phyloP scores from a whole-genome alignment of 2,888 invertebrate species.

The Altica lythri region DNA sequence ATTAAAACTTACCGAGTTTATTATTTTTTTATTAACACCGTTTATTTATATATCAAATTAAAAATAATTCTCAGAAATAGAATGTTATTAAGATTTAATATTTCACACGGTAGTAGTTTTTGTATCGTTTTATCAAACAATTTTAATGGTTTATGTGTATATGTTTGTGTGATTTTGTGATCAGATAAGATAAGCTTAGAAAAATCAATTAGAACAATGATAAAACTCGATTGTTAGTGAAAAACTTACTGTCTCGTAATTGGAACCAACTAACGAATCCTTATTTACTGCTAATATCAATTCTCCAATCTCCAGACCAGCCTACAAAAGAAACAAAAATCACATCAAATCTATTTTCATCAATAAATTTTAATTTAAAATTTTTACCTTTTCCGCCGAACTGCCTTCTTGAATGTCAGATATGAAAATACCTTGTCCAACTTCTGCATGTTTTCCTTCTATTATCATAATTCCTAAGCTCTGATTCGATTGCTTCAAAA shows the following conservation, averaged over 20 bases:
- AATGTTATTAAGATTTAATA: no score
- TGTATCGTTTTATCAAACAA: no score
- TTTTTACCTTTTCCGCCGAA: conserved; percentile 77
- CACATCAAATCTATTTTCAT: conserved; percentile 17
- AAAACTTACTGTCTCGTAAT: conserved; percentile 78
- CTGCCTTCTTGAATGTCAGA: conserved; percentile 92
- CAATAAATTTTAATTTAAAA: not conserved
- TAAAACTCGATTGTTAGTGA: no score
- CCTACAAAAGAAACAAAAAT: conserved; percentile 62
- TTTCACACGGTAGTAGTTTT: no score
- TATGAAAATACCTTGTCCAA: conserved; percentile 90
- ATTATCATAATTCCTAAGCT: conserved; percentile 94
- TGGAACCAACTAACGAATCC: conserved; percentile 84
- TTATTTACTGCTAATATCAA: conserved; percentile 96
- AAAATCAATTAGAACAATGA: no score
- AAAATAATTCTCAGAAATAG: no score
- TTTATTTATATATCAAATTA: no score
- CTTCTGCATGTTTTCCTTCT: conserved; percentile 90
- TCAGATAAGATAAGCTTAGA: no score
- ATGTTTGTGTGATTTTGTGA: no score
- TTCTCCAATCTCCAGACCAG: conserved; percentile 94
- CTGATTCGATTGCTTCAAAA: conserved; percentile 68
- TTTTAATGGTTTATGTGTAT: no score
- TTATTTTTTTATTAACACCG: no score
- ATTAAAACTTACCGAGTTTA: no score